Percentiles rank a stretch among this genome's conserved stretches.
These are phyloP conservation scores for Drosophila multiciliata DNA, from an alignment of 2,888 invertebrate species.

Conservation along the genomic window DNA sequence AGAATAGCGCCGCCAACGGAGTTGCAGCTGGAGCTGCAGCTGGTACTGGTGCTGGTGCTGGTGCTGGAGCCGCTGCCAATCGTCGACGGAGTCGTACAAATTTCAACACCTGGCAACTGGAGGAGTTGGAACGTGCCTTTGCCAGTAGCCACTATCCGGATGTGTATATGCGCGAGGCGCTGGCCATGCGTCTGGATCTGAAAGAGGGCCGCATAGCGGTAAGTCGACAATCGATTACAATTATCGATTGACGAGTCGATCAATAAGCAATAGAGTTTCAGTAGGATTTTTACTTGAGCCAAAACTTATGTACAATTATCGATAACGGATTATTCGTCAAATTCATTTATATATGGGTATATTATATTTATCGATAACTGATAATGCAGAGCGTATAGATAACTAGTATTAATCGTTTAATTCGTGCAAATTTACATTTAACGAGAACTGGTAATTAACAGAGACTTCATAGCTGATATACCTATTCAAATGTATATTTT, in stretches of 20 bases:
- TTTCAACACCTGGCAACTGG: constrained; percentile 96
- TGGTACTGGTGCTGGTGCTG: constrained; percentile 84
- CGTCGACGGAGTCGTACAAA: constrained; percentile 96
- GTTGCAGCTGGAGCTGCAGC: background rate
- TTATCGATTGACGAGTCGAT: background rate
- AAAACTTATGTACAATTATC: background rate
- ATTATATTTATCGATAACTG: too few species aligned
- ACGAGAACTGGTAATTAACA: too few species aligned
- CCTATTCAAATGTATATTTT: too few species aligned
- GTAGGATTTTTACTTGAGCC: background rate
- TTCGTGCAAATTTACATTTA: too few species aligned
- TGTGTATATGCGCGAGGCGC: constrained; percentile 99
- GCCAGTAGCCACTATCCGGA: constrained; percentile 95
- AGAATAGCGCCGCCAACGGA: constrained; percentile 84
- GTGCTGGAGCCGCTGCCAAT: constrained; percentile 86
- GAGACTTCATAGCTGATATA: too few species aligned
- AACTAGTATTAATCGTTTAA: too few species aligned
- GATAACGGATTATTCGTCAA: background rate
- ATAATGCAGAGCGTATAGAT: too few species aligned
- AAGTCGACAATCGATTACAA: constrained; percentile 84
- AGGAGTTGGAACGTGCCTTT: constrained; percentile 97
- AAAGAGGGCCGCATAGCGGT: constrained; percentile 99
- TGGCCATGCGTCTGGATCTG: constrained; percentile 97
- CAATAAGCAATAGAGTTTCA: background rate
- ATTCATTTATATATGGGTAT: too few species aligned